Conservation (phyloP, 2,113 vertebrate genomes). For the Heptranchias perlo region DNA sequence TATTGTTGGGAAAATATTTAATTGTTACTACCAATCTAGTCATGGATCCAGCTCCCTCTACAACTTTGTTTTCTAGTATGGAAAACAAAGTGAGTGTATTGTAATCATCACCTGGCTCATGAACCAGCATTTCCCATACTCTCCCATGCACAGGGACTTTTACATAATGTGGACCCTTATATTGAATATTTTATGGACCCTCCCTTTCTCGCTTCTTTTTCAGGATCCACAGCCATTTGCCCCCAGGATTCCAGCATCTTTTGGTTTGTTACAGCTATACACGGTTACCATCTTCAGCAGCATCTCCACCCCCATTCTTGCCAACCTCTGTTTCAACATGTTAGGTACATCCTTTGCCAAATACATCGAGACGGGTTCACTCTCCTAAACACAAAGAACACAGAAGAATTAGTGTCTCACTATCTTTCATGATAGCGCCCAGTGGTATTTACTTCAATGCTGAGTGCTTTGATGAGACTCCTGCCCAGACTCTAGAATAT, state of each 20-base stretch:
- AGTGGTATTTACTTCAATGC: neutral
- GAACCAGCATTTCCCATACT: neutral
- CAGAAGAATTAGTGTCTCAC: neutral
- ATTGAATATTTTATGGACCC: neutral
- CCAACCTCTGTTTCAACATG: conserved; percentile 73
- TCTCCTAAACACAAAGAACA: conserved; percentile 65
- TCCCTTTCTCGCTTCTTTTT: neutral
- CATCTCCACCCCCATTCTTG: conserved; percentile 80
- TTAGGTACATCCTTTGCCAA: conserved; percentile 58
- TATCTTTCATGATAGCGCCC: neutral
- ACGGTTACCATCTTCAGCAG: conserved; percentile 85
- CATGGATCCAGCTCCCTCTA: too few relatives aligned
- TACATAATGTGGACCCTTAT: neutral
- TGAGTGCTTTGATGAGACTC: neutral
- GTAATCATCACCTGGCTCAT: neutral
- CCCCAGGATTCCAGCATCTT: neutral
- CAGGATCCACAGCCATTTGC: neutral
- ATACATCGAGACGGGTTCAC: conserved; percentile 78
- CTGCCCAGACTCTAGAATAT: neutral
- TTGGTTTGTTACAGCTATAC: neutral
- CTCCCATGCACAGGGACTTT: neutral
- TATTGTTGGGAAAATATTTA: neutral
- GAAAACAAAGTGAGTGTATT: neutral
- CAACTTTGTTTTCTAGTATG: neutral
- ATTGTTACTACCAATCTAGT: neutral